Percentiles rank a stretch among this genome's conserved stretches.
Evolutionary conservation across 1,140 invertebrate species (phyloP).

Genomic region (Anthonomus grandis): DNA sequence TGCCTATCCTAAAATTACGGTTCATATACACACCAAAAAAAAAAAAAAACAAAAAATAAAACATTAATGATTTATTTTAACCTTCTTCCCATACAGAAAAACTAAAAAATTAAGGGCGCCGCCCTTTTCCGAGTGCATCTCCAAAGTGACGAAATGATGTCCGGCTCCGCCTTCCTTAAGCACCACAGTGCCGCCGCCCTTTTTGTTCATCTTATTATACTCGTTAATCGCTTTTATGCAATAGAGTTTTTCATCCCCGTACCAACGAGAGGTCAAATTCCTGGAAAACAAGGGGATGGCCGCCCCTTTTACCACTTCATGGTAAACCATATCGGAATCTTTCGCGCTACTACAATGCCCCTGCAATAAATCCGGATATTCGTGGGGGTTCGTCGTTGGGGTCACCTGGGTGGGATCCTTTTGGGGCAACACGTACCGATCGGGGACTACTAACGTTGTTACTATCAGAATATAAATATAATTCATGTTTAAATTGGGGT

Average conservation of each 20-base stretch:
- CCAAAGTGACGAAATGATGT: slow-evolving; percentile 15
- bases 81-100: slow-evolving; percentile 21
- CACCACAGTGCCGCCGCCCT: slow-evolving; percentile 17
- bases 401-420: too few relatives aligned
- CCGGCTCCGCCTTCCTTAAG: slow-evolving; percentile 19
- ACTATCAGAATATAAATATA: too few relatives aligned
- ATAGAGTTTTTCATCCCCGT: slow-evolving; percentile 19
- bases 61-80: too few relatives aligned
- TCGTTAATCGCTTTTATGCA: slow-evolving; percentile 21
- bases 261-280: slow-evolving; percentile 18
- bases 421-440: too few relatives aligned
- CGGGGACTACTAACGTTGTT: too few relatives aligned
- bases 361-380: slow-evolving; percentile 1
- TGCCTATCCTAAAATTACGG: too few relatives aligned
- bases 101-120: slow-evolving; percentile 2
- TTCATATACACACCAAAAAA: too few relatives aligned
- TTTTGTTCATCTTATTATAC: slow-evolving; percentile 16
- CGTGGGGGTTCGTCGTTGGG: too few relatives aligned
- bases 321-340: slow-evolving; percentile 20
- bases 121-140: slow-evolving; percentile 19
- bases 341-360: slow-evolving; percentile 20
- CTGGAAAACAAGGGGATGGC: slow-evolving; percentile 11
- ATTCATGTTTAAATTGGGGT: too few relatives aligned
- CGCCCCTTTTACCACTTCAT: slow-evolving; percentile 11
- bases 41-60: too few relatives aligned